Evolutionary conservation across 2,888 invertebrate genomes (phyloP).

Genomic region (Temnothorax unifasciatus): DNA sequence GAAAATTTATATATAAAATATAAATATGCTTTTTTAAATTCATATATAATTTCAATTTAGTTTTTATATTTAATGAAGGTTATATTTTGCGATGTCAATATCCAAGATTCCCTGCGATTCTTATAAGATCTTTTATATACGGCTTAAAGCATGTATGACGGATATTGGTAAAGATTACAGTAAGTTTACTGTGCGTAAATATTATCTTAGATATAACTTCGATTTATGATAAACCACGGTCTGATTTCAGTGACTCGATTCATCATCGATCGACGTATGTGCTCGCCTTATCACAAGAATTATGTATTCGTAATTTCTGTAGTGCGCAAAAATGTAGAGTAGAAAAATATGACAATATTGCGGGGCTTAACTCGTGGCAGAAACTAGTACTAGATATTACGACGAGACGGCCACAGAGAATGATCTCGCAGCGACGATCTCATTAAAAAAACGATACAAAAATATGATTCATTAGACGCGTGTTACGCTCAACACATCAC

Average conservation of each 20-base stretch:
- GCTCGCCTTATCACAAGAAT: constrained; percentile 34
- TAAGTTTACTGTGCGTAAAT: constrained; percentile 12
- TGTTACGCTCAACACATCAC: background rate
- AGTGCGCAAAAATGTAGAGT: constrained; percentile 50
- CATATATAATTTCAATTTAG: constrained; percentile 1
- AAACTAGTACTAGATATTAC: constrained; percentile 4
- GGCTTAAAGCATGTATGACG: background rate
- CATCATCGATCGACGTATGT: background rate
- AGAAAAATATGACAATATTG: constrained; percentile 53
- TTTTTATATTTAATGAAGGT: background rate
- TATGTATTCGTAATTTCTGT: constrained; percentile 16
- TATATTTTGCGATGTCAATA: background rate
- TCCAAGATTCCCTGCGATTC: background rate
- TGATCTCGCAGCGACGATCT: background rate
- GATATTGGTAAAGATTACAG: background rate
- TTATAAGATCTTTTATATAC: background rate
- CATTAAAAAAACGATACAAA: constrained; percentile 34
- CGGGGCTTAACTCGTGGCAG: background rate
- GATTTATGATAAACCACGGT: background rate
- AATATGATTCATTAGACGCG: constrained; percentile 28
- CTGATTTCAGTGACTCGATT: background rate
- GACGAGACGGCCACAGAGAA: background rate
- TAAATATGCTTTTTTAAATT: background rate
- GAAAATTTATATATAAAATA: background rate
- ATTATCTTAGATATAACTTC: background rate